Evolutionary conservation across 1,140 invertebrate genomes (phyloP).

Genomic region (Popillia japonica): DNA sequence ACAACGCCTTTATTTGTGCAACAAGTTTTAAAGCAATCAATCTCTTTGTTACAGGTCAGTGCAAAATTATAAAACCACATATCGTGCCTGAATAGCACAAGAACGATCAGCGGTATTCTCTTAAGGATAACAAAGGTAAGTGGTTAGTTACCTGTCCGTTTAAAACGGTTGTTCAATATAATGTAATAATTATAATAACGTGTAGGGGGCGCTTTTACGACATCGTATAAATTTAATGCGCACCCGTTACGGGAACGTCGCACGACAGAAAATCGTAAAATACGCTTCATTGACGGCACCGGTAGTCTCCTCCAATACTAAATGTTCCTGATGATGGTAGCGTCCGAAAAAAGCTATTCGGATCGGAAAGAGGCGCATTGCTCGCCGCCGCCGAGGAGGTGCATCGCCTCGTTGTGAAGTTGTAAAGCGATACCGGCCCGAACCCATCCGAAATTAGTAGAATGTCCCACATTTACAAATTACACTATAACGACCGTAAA

Average conservation of each 20-base stretch:
- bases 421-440: slow-evolving; percentile 53
- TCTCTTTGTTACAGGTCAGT: background rate
- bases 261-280: slow-evolving; percentile 36
- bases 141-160: slow-evolving; percentile 1
- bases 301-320: background rate
- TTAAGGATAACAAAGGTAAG: background rate
- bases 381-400: background rate
- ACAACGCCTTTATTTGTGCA: too few relatives aligned
- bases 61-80: background rate
- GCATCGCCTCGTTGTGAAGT: slow-evolving; percentile 46
- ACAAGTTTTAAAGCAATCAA: background rate
- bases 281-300: slow-evolving; percentile 29
- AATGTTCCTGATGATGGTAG: background rate
- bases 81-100: background rate
- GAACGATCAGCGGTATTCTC: background rate
- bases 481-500: slow-evolving; percentile 56
- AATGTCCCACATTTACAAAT: slow-evolving; percentile 58
- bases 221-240: slow-evolving; percentile 17
- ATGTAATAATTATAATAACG: slow-evolving; percentile 16
- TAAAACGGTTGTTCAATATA: slow-evolving; percentile 18
- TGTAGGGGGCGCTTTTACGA: slow-evolving; percentile 4
- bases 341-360: background rate
- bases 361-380: background rate
- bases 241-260: background rate
- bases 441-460: slow-evolving; percentile 56